A percentile compares a stretch with the other conserved stretches of the same genome.
Evolutionary conservation across 2,888 invertebrate genomes (phyloP).

Genomic region (Strigamia crassipes): DNA sequence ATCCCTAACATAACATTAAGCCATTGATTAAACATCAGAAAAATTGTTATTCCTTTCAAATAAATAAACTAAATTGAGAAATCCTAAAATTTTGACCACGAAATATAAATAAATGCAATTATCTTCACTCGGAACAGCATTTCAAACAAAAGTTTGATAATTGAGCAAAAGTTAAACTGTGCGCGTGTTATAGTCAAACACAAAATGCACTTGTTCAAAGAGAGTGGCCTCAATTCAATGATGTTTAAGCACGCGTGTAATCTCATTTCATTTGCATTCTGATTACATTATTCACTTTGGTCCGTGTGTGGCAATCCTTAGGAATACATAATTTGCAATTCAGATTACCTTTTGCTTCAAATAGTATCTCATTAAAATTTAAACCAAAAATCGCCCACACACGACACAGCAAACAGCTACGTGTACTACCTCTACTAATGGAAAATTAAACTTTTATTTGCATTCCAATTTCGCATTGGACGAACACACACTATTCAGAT

Average conservation of each 20-base stretch:
- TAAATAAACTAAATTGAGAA: too few relatives aligned
- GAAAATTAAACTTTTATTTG: conserved; percentile 42
- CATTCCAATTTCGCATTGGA: conserved; percentile 10
- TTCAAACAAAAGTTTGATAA: background rate
- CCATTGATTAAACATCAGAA: too few relatives aligned
- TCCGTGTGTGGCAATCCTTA: conserved; percentile 40
- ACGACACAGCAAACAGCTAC: background rate
- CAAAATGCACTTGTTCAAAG: conserved; percentile 17
- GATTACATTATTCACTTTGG: conserved; percentile 39
- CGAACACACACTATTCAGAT: background rate
- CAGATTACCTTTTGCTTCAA: conserved; percentile 42
- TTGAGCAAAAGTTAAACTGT: conserved; percentile 27
- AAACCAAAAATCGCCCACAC: conserved; percentile 33
- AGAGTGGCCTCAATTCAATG: conserved; percentile 24
- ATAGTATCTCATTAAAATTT: conserved; percentile 37
- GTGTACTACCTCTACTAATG: conserved; percentile 9
- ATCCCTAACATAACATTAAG: too few relatives aligned
- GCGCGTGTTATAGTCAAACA: conserved; percentile 11
- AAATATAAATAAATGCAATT: background rate
- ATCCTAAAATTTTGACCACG: too few relatives aligned
- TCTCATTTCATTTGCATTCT: conserved; percentile 37
- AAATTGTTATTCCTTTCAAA: too few relatives aligned
- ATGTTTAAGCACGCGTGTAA: conserved; percentile 40
- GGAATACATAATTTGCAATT: conserved; percentile 42
- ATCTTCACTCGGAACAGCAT: background rate